Base-by-base conservation (phyloP, 2,888 invertebrate genomes). In the Chesias legatella region DNA sequence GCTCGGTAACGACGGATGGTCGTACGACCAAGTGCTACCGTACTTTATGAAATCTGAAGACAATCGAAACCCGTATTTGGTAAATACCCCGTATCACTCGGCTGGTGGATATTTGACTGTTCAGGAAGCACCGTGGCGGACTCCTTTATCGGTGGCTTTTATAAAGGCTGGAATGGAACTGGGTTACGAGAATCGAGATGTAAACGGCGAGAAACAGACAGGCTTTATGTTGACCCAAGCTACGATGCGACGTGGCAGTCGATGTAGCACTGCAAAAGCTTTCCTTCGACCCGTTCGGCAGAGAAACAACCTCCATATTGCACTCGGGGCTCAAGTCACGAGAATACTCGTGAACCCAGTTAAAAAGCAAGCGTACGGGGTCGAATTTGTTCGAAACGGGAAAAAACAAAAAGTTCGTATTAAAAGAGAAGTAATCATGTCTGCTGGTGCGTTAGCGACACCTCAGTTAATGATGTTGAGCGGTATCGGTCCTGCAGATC, bases 401-500 rank as follows among this genome's bases (percentile, higher is more conserved):
- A 88, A 89, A 36, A 90, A 89, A 36, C 90, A 92, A 34, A 85
- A 90, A 29, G 93, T 94, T 0, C 88, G 92, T 47, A 95, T 95
- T 0, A 91, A 93, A 44, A 90, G 94, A 35, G 96, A 96, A 74
- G 92, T 98, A 0, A 91, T 98, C 5, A 84, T 96, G 58, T 94
- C 95, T 1, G 95, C 97, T 0, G 98, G 98, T 0, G 92, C 98
- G 0, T 91, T 98, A 23, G 94, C 95, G 35, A 93, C 95, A 1
- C 97, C 98, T 0, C 97, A 98, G 60, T 67, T 98, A 10, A 88
- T 98, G 52, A 96, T 98, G 96, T 71, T 98, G 6, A 96, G 96
- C 36, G 98, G 98, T 0, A 91, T 97, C 10, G 96, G 96, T 0
- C 95, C 95, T 0, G 90, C 90, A 1, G 93, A 94, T 7, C 95